These are phyloP conservation scores for Brachycybe producta DNA, from an alignment of 2,888 invertebrate genomes.

Conservation along the genomic window DNA sequence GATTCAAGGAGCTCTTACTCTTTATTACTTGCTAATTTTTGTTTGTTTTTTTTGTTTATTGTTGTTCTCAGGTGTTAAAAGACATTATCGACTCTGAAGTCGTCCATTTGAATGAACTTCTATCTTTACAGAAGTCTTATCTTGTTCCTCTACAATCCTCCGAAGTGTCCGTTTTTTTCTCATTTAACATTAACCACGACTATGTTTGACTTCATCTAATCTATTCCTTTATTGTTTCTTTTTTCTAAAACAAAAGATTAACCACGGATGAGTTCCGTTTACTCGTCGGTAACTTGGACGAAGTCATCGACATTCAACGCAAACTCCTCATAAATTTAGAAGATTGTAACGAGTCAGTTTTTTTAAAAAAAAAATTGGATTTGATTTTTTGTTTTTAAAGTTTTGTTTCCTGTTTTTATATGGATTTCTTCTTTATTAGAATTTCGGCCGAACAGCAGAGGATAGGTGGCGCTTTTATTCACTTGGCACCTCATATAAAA, in stretches of 20 bases:
- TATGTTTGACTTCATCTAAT: background rate
- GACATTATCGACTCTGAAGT: slow-evolving; percentile 86
- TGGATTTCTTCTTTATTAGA: slow-evolving; percentile 23
- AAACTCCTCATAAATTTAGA: slow-evolving; percentile 64
- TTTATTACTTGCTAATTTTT: background rate
- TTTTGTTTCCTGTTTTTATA: background rate
- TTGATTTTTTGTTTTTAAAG: background rate
- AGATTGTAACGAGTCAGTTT: slow-evolving; percentile 51
- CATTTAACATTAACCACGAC: slow-evolving; percentile 5
- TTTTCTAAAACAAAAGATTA: no score
- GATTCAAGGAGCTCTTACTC: no score
- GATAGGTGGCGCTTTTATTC: slow-evolving; percentile 81
- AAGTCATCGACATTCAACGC: slow-evolving; percentile 72
- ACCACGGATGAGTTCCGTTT: slow-evolving; percentile 72
- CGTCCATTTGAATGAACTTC: slow-evolving; percentile 78
- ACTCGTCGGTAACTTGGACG: slow-evolving; percentile 74
- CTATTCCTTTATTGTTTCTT: slow-evolving; percentile 20
- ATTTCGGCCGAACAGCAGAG: slow-evolving; percentile 50
- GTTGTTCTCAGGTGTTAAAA: slow-evolving; percentile 48
- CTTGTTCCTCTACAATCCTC: slow-evolving; percentile 73
- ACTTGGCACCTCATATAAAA: slow-evolving; percentile 48
- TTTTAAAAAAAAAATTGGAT: background rate
- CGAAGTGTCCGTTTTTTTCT: slow-evolving; percentile 58
- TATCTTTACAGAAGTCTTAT: slow-evolving; percentile 69
- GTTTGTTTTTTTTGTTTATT: background rate